These are phyloP conservation scores for Tiliacea citrago DNA, from an alignment of 2,888 invertebrate species.

Conservation along the genomic window DNA sequence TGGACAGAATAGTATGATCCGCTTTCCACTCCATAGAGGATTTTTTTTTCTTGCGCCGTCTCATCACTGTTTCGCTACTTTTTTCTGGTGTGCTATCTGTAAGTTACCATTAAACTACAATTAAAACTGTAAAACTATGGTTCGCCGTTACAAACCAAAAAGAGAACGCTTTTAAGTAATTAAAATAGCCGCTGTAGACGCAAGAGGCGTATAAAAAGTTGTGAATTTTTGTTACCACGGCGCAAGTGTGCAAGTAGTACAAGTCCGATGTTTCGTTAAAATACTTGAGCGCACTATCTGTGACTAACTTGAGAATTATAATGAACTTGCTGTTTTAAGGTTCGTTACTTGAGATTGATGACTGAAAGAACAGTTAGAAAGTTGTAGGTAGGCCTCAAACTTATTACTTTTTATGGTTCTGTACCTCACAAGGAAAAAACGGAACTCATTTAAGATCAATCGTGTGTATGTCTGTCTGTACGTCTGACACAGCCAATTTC, in stretches of 20 bases:
- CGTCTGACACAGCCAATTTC: too few species aligned
- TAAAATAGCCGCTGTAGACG: constrained; percentile 71
- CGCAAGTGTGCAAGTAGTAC: constrained; percentile 58
- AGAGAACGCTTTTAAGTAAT: constrained; percentile 77
- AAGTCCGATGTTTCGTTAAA: constrained; percentile 55
- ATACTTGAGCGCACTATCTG: constrained; percentile 45
- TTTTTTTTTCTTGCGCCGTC: constrained; percentile 49
- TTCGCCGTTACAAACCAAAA: constrained; percentile 79
- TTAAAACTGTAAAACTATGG: constrained; percentile 74
- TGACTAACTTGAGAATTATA: constrained; percentile 51
- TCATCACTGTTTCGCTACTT: constrained; percentile 61
- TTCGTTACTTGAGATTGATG: constrained; percentile 49
- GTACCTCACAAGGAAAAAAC: too few species aligned
- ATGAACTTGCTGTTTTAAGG: constrained; percentile 46
- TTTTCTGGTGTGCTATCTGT: constrained; percentile 66
- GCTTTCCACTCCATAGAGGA: constrained; percentile 55
- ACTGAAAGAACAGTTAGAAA: constrained; percentile 48
- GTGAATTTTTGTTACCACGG: constrained; percentile 64
- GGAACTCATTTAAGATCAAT: too few species aligned
- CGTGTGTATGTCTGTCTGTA: too few species aligned
- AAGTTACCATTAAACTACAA: constrained; percentile 69
- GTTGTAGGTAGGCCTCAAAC: constrained; percentile 24
- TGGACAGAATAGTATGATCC: constrained; percentile 36
- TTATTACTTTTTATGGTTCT: too few species aligned
- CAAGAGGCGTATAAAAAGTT: constrained; percentile 74